phyloP scores from a whole-genome alignment of 2,888 invertebrate genomes.

The Nomada hirtipes region DNA sequence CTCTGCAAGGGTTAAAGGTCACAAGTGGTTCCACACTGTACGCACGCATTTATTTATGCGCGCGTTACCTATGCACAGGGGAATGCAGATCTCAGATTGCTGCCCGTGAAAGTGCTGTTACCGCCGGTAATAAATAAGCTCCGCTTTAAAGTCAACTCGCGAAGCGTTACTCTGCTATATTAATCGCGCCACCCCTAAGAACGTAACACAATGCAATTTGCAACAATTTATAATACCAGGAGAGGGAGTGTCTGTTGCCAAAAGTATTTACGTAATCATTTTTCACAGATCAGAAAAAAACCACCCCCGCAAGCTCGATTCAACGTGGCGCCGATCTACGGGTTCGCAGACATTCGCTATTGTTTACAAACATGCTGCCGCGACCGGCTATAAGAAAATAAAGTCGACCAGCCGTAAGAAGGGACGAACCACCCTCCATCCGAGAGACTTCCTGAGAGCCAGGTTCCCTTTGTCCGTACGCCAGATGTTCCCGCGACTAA shows the following conservation, averaged over 20 bases:
- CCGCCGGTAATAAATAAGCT: constrained; percentile 3
- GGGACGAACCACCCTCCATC: constrained; percentile 65
- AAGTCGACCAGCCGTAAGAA: constrained; percentile 30
- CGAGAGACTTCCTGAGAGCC: constrained; percentile 68
- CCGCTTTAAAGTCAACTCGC: not conserved
- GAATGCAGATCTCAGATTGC: constrained; percentile 42
- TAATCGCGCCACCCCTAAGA: too few relatives aligned
- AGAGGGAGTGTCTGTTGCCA: too few relatives aligned
- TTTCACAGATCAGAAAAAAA: not conserved
- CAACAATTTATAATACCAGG: too few relatives aligned
- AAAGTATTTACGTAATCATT: too few relatives aligned
- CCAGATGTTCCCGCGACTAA: constrained; percentile 80
- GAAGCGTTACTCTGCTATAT: not conserved
- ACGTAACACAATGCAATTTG: too few relatives aligned
- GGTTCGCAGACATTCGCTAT: constrained; percentile 39
- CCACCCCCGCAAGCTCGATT: constrained; percentile 33
- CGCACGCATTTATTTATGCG: constrained; percentile 30
- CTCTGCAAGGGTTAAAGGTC: constrained; percentile 54
- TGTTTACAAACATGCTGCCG: constrained; percentile 73
- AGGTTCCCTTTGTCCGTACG: constrained; percentile 76
- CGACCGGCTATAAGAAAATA: constrained; percentile 67
- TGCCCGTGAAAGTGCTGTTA: constrained; percentile 37
- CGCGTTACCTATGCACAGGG: not conserved
- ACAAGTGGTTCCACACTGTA: constrained; percentile 38
- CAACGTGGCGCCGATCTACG: constrained; percentile 1